Base-by-base conservation (phyloP, 2,113 vertebrate genomes). In the Crotalus horridus region DNA sequence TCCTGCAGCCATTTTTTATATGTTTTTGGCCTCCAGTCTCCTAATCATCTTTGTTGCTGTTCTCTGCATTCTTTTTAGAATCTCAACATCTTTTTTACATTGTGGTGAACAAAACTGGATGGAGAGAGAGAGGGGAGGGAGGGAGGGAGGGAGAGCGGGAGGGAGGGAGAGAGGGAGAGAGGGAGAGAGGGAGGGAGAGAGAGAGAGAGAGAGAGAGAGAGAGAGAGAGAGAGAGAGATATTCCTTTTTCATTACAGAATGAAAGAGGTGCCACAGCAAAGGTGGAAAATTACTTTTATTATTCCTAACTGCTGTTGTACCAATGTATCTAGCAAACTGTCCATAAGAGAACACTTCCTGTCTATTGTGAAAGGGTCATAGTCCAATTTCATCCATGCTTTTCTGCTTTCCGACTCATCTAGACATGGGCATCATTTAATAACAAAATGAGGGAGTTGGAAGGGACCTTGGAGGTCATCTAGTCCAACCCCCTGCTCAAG, bases 121-220 rank as follows among this genome's bases (percentile, higher is more conserved):
- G 43, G 43, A 48, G 26, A 29, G 1, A 10, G 24, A 12, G 48
- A 2, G 11, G 2, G 5, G 11, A 1, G 1, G 24, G 48, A 1
- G 6, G 9, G 8, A 59, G 8, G 10, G 24, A 26, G 58, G 10
- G 8, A 61, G 24, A 11, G 8, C 3, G 8, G 1, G 58, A 10
- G 58, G 1, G 58, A 9, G 7, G 0, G 58, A 10, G 56, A 2
- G 20, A 0, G 1, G 0, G 6, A 58, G 4, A 0, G 17, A 21
- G 17, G 1, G 55, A 21, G 55, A 21, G 55, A 20, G 17, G 6
- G 17, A 56, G 55, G 1, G 55, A 56, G 4, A 20, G 54, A 55
- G 54, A 5, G 54, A 55, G 46, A 48, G 46, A 48, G 46, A 48
- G 46, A 48, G 46, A 48, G 46, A 46, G 58, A 26, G 23, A 61